phyloP scores from a whole-genome alignment of 1,140 invertebrate genomes.

The Centruroides sculpturatus region DNA sequence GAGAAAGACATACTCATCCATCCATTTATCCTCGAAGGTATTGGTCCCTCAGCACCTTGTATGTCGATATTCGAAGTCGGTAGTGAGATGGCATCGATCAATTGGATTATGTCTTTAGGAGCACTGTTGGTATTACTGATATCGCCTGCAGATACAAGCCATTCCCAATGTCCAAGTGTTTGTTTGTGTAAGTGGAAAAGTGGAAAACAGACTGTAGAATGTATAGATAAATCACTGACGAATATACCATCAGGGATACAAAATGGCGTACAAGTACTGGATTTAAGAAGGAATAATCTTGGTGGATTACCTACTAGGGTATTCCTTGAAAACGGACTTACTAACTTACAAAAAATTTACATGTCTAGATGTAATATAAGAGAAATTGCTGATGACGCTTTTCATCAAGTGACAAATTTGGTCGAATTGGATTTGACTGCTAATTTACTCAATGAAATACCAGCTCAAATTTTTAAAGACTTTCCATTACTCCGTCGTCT shows the following conservation, averaged over 20 bases:
- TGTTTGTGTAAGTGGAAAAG: neutral
- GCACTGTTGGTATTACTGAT: no score
- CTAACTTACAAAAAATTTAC: constrained; percentile 74
- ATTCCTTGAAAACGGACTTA: constrained; percentile 57
- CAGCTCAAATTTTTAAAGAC: constrained; percentile 49
- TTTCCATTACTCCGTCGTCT: constrained; percentile 58
- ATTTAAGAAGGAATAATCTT: constrained; percentile 71
- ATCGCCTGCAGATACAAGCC: no score
- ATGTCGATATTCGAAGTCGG: no score
- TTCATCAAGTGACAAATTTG: constrained; percentile 20
- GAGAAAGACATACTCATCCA: no score
- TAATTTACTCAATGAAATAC: constrained; percentile 49
- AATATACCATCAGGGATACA: neutral
- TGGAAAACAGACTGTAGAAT: neutral
- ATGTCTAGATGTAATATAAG: constrained; percentile 62
- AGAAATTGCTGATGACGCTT: constrained; percentile 52
- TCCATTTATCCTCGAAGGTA: no score
- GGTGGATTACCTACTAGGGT: constrained; percentile 60
- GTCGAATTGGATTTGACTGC: constrained; percentile 62
- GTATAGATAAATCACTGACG: neutral
- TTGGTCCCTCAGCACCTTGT: no score
- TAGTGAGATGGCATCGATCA: no score
- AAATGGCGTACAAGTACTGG: constrained; percentile 51
- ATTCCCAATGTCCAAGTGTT: neutral
- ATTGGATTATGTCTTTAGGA: no score